Conservation (phyloP, 2,113 vertebrate genomes). For the Pogonocichla stellata region DNA sequence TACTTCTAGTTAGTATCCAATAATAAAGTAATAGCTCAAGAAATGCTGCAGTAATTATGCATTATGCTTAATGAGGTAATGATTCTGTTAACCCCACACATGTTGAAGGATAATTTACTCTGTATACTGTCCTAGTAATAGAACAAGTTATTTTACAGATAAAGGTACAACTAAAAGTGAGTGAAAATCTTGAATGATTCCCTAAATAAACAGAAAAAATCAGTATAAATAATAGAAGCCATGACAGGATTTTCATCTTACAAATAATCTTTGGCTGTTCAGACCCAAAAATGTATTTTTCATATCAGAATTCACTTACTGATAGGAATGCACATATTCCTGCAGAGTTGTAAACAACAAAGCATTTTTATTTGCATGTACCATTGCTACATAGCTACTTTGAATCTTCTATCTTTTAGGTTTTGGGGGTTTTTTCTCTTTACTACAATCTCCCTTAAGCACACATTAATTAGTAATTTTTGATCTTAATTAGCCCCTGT, state of each 20-base stretch:
- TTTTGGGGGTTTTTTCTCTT: not conserved
- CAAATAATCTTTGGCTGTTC: not conserved
- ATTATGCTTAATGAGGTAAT: not conserved
- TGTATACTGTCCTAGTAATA: not conserved
- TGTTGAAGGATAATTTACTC: not conserved
- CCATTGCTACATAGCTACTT: not conserved
- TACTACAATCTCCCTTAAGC: not conserved
- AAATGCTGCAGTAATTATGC: not conserved
- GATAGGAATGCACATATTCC: not conserved
- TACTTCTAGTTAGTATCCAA: not conserved
- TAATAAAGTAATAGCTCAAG: not conserved
- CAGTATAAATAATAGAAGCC: not conserved
- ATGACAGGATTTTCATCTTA: not conserved
- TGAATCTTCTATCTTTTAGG: not conserved
- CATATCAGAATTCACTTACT: not conserved
- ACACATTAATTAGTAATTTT: not conserved
- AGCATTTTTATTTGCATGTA: not conserved
- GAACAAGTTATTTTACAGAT: not conserved
- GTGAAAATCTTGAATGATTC: not conserved
- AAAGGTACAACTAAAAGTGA: not conserved
- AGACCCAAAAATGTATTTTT: not conserved
- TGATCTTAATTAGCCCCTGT: not conserved
- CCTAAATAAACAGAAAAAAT: not conserved
- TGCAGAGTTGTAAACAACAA: not conserved
- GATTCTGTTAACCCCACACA: not conserved